These are phyloP conservation scores for Ceramica pisi DNA, from an alignment of 2,888 invertebrate species.

Conservation along the genomic window DNA sequence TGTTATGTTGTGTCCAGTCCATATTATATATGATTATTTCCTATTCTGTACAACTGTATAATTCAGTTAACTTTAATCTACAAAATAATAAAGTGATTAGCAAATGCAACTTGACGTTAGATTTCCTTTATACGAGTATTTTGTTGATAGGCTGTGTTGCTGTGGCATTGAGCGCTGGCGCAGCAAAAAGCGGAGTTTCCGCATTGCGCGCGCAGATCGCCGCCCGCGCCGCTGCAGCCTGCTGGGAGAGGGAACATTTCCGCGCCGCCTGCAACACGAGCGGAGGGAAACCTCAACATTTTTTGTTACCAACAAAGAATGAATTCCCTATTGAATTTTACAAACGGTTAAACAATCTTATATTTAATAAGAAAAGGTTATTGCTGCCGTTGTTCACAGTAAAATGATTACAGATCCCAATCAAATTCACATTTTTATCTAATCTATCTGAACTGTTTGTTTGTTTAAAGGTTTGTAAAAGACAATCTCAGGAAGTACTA, in stretches of 20 bases:
- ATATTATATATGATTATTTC: neutral
- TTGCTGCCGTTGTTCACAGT: neutral
- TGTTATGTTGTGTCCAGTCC: neutral
- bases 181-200: conserved; percentile 80
- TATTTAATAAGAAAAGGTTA: neutral
- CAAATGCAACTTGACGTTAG: conserved; percentile 34
- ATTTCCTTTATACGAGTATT: conserved; percentile 51
- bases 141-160: conserved; percentile 53
- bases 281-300: conserved; percentile 71
- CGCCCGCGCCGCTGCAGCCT: conserved; percentile 72
- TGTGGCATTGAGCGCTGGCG: conserved; percentile 44
- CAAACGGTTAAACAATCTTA: neutral
- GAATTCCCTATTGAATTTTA: neutral
- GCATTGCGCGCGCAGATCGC: conserved; percentile 76
- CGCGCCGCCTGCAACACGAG: conserved; percentile 75
- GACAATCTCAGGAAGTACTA: neutral
- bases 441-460: neutral
- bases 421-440: neutral
- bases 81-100: conserved; percentile 47
- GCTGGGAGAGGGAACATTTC: conserved; percentile 79
- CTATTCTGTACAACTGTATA: neutral
- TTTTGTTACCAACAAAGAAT: conserved; percentile 38
- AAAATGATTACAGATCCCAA: neutral
- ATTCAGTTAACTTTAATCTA: conserved; percentile 19
- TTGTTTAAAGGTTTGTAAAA: neutral